Conservation (phyloP, 2,888 invertebrate species). For the Nymphalis c-album region DNA sequence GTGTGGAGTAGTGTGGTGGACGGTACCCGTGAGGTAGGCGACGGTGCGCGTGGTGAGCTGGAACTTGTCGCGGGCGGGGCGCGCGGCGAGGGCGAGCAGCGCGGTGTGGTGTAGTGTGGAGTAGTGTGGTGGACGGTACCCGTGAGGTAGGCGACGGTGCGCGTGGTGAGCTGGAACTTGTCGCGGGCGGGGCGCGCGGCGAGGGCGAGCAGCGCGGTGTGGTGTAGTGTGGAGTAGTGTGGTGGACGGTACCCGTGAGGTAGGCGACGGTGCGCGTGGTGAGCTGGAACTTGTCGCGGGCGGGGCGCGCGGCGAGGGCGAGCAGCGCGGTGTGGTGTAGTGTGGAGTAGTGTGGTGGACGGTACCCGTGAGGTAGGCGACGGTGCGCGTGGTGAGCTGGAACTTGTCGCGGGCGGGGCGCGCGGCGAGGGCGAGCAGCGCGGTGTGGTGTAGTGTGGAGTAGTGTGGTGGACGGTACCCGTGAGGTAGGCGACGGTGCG, state of each 20-base stretch:
- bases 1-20: background rate
- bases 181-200: conserved; percentile 92
- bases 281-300: conserved; percentile 96
- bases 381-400: conserved; percentile 95
- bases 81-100: conserved; percentile 92
- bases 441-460: conserved; percentile 67
- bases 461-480: conserved; percentile 56
- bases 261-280: conserved; percentile 96
- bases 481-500: conserved; percentile 96
- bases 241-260: conserved; percentile 83
- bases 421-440: conserved; percentile 93
- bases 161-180: conserved; percentile 96
- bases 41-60: conserved; percentile 96
- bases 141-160: conserved; percentile 95
- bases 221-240: background rate
- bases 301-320: conserved; percentile 91
- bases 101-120: conserved; percentile 76
- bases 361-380: conserved; percentile 92
- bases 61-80: conserved; percentile 93
- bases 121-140: conserved; percentile 56
- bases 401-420: conserved; percentile 94
- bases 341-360: background rate
- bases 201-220: conserved; percentile 91
- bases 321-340: conserved; percentile 85
- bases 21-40: conserved; percentile 90